phyloP scores from a whole-genome alignment of 2,113 vertebrate genomes.

The Triplophysa tibetana region DNA sequence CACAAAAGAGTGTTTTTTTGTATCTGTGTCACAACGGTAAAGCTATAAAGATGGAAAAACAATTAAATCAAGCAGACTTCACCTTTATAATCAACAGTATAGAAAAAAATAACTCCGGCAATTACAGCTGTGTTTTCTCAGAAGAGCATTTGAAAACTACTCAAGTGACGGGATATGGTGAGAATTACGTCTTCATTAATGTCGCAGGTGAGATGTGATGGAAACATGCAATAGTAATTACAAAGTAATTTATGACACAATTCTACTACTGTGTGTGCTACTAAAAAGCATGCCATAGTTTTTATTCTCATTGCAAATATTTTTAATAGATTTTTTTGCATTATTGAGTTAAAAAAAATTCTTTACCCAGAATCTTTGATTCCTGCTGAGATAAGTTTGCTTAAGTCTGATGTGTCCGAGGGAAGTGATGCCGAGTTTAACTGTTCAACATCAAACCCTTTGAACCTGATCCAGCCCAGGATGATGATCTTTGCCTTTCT shows the following conservation, averaged over 20 bases:
- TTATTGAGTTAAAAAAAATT: background rate
- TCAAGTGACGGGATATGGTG: background rate
- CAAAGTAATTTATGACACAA: too few relatives aligned
- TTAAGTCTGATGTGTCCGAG: background rate
- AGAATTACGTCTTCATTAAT: conserved; percentile 12
- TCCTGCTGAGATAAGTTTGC: background rate
- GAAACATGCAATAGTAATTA: background rate
- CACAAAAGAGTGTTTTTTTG: background rate
- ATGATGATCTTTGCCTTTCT: conserved; percentile 35
- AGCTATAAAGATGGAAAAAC: conserved; percentile 22
- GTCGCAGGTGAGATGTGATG: conserved; percentile 3
- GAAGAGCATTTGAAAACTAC: background rate
- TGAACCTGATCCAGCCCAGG: background rate
- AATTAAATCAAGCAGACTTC: conserved; percentile 4
- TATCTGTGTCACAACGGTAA: conserved; percentile 55
- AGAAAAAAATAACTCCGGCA: conserved; percentile 39
- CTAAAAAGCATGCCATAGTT: too few relatives aligned
- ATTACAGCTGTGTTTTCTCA: conserved; percentile 60
- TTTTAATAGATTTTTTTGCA: too few relatives aligned
- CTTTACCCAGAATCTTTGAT: conserved; percentile 21
- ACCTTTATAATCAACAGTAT: conserved; percentile 46
- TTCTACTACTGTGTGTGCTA: too few relatives aligned
- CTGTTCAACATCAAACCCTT: conserved; percentile 17
- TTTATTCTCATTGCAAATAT: too few relatives aligned
- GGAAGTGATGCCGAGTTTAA: conserved; percentile 33